These are phyloP conservation scores for Typhlichthys eigenmanni DNA, from an alignment of 2,797 vertebrate species.

Conservation along the genomic window DNA sequence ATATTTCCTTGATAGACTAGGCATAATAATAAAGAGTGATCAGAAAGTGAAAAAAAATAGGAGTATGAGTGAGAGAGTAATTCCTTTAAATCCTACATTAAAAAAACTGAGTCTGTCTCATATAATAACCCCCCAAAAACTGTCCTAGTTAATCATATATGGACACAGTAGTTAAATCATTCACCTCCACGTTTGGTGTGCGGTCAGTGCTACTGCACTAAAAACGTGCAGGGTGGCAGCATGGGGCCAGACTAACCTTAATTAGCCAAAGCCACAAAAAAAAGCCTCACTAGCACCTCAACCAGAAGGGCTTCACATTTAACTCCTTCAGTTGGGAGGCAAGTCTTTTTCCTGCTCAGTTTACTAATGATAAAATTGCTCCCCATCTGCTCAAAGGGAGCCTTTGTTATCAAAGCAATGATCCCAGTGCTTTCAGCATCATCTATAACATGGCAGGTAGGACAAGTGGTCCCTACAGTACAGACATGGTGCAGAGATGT, in stretches of 20 bases:
- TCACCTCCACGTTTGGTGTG: conserved; percentile 40
- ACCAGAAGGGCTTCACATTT: conserved; percentile 65
- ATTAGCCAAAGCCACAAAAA: conserved; percentile 42
- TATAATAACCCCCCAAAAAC: conserved; percentile 12
- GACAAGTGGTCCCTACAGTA: conserved; percentile 53
- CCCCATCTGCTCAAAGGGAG: conserved; percentile 66
- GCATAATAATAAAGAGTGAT: too few species aligned
- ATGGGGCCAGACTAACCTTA: conserved; percentile 46
- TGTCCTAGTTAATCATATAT: conserved; percentile 4
- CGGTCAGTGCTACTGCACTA: conserved; percentile 43
- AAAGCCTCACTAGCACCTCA: conserved; percentile 45
- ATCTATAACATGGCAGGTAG: conserved; percentile 63
- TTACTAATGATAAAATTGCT: conserved; percentile 80
- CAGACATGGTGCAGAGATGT: conserved; percentile 18
- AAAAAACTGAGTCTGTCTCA: not conserved
- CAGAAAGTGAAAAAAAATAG: too few species aligned
- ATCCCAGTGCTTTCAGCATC: conserved; percentile 66
- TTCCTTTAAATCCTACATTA: not conserved
- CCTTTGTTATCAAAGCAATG: conserved; percentile 71
- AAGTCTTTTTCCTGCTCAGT: conserved; percentile 72
- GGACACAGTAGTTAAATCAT: conserved; percentile 31
- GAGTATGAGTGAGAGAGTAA: not conserved
- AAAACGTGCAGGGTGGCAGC: conserved; percentile 47
- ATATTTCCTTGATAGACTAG: too few species aligned
- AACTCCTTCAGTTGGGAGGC: conserved; percentile 61